Evolutionary conservation across 2,797 vertebrate species (phyloP).

Genomic region (Amniataba percoides): DNA sequence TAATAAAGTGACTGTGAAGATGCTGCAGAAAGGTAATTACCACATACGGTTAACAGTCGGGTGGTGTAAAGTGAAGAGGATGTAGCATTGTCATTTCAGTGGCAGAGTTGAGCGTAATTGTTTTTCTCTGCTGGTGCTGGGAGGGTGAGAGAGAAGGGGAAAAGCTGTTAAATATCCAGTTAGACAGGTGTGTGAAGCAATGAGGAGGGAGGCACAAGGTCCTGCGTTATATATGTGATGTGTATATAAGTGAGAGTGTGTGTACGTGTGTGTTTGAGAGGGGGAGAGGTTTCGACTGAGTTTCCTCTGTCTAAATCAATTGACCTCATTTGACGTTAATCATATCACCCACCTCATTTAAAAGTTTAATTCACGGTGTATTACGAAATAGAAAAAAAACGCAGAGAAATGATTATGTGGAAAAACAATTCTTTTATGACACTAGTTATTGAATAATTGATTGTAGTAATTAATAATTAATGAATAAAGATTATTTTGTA

Average conservation of each 20-base stretch:
- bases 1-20: conserved; percentile 85
- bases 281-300: not conserved
- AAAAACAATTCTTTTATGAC: conserved; percentile 4
- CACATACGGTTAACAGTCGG: conserved; percentile 80
- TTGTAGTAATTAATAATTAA: conserved; percentile 13
- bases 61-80: conserved; percentile 74
- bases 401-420: not conserved
- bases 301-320: conserved; percentile 10
- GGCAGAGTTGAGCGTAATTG: conserved; percentile 75
- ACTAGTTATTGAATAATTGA: not conserved
- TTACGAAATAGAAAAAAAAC: conserved; percentile 1
- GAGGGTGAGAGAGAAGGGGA: conserved; percentile 61
- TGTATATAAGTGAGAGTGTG: conserved; percentile 13
- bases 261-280: not conserved
- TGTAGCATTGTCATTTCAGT: conserved; percentile 77
- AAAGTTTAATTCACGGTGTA: not conserved
- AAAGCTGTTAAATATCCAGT: conserved; percentile 72
- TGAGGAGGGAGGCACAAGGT: conserved; percentile 43
- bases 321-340: conserved; percentile 32
- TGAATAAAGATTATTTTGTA: not conserved
- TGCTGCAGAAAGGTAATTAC: conserved; percentile 84
- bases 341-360: not conserved
- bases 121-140: conserved; percentile 70
- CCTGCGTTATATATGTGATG: conserved; percentile 32
- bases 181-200: conserved; percentile 69